Conservation (phyloP, 2,797 vertebrate species). For the Falco peregrinus region DNA sequence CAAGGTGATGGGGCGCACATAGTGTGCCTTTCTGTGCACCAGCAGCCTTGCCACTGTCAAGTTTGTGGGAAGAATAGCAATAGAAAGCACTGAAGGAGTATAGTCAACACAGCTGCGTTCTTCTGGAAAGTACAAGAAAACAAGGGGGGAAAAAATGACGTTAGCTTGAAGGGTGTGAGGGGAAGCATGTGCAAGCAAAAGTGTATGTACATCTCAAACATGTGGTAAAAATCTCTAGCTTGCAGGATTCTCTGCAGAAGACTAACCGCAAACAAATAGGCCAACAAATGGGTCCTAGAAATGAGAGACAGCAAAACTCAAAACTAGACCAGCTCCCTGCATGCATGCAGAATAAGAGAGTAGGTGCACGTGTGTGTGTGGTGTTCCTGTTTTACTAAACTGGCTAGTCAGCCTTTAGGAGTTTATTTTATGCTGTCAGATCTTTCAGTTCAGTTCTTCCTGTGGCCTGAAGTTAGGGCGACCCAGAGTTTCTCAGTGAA, state of each 20-base stretch:
- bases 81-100: neutral
- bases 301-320: neutral
- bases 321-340: neutral
- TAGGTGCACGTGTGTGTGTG: neutral
- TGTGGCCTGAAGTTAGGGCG: neutral
- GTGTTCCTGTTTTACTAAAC: neutral
- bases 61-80: neutral
- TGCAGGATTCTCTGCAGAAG: neutral
- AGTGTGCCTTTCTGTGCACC: accelerated
- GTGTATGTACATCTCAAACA: accelerated
- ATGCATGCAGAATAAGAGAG: neutral
- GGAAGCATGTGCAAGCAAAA: neutral
- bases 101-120: neutral
- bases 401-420: neutral
- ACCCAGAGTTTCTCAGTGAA: neutral
- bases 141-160: accelerated
- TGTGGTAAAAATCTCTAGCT: neutral
- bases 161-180: neutral
- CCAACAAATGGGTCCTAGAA: neutral
- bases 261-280: neutral
- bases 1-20: neutral
- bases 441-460: neutral
- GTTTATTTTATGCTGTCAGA: neutral
- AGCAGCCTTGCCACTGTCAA: neutral
- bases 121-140: neutral